Evolutionary conservation across 2,113 vertebrate genomes (phyloP), one percentile per base, ranked within the genome.

Genomic region (Vicugna pacos): DNA sequence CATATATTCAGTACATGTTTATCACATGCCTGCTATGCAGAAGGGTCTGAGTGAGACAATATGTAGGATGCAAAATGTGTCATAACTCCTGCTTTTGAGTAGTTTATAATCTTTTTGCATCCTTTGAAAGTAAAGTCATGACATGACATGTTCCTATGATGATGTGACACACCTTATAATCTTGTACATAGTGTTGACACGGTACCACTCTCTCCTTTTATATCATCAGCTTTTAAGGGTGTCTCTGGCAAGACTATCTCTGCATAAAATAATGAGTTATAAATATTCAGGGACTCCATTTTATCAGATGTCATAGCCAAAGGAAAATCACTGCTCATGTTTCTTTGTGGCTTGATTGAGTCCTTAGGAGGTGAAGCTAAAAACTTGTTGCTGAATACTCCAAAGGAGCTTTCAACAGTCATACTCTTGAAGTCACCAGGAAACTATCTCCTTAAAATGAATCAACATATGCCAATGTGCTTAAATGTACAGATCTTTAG

Each of bases 121-220:
- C n/a, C 85, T 95, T 95, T 60, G 17, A 65, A 89, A 69, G 30
- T 46, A 84, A 91, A 80, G 72, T 54, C 58, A 73, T 62, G n/a
- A 67, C 42, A 65, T 79, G 42, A 62, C 9, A 17, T 79, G 13
- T 72, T 89, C 85, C 19, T 42, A 54, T 80, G 76, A 46, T 75
- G 76, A 81, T 48, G 52, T 65, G 52, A n/a, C 32, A 85, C 54
- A 75, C 10, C 2, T 86, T n/a, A 60, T 90, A 56, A 81, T 52
- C 52, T 83, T 72, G 42, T 75, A 14, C 11, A 35, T 75, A 82
- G 48, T 91, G 67, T 28, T 72, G 19, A 80, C 32, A 58, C 1
- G 56, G 15, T 28, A 30, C 32, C 22, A 56, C 58, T 93, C 14
- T 76, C 42, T 6, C 48, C 46, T 79, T 75, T 90, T 50, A 72